Base-by-base conservation (phyloP, 2,113 vertebrate genomes). In the Henicopernis longicauda region DNA sequence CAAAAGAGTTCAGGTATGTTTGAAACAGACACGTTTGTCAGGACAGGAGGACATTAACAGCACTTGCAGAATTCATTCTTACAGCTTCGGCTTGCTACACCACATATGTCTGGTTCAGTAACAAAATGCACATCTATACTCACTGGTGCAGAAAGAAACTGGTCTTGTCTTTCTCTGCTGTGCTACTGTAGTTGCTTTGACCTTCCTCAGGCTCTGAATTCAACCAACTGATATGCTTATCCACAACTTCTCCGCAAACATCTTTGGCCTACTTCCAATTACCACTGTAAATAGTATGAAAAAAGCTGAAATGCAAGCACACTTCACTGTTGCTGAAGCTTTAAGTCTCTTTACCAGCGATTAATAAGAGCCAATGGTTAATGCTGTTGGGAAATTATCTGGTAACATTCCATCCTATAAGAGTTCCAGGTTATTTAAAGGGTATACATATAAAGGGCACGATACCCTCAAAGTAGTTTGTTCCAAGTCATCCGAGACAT, bases 371-470 rank as follows among this genome's bases (percentile, higher is more conserved):
- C 26, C 58, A 93, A 25, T 38, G 31, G 65, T 91, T 87, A 91
- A 50, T 32, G 26, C 58, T 88, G 45, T 31, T 45, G 31, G 49
- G 67, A 95, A 92, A 25, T 77, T 77, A 88, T 86, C 74, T 87
- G 32, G 62, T 88, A n/a, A 73, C 54, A 94, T 85, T 87, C 86
- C 82, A 93, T 66, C 70, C 58, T 62, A 29, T 83, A 94, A 85
- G 82, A 77, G 71, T 66, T 82, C 58, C 70, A 95, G 82, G 89
- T 95, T 97, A 96, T 95, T 97, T 97, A 97, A 90, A 90, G 95
- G 14, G 9, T 77, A 26, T 81, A 73, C 90, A 89, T 90, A 86
- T 82, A 86, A 93, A 91, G 66, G 55, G 62, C 71, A 95, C 34
- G 20, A 89, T 82, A 97, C 66, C 42, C 70, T 95, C 65, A 82